phyloP scores from a whole-genome alignment of 2,797 vertebrate species.

The Gallinago solitaria region DNA sequence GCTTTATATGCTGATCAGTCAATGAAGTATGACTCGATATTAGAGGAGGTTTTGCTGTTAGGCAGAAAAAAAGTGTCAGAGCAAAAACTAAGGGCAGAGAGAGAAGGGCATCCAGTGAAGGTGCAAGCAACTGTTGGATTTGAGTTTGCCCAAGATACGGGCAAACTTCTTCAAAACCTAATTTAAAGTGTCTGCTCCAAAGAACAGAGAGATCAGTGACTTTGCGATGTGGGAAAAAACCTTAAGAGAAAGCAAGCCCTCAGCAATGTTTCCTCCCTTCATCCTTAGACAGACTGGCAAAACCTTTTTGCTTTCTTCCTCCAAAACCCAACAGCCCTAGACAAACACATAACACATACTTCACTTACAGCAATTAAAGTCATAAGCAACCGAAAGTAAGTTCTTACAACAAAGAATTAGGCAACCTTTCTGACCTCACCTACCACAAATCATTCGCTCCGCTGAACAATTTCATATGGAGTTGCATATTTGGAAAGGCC shows the following conservation, averaged over 20 bases:
- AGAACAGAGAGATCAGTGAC: not conserved
- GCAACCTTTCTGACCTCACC: not conserved
- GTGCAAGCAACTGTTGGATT: not conserved
- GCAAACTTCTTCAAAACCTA: not conserved
- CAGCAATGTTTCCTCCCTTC: not conserved
- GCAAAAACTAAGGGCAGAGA: not conserved
- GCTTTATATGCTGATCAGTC: not conserved
- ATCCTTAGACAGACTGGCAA: not conserved
- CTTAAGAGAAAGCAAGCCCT: not conserved
- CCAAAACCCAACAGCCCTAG: not conserved
- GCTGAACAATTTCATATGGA: not conserved
- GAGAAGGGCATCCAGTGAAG: not conserved
- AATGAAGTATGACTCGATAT: not conserved
- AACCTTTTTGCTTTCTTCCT: not conserved
- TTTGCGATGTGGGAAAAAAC: not conserved
- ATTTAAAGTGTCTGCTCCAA: not conserved
- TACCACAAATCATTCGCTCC: not conserved
- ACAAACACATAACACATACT: not conserved
- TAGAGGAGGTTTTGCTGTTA: not conserved
- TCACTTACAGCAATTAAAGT: not conserved
- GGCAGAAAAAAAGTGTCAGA: not conserved
- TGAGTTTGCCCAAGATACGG: not conserved
- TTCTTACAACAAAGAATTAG: not conserved
- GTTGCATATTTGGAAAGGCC: not conserved
- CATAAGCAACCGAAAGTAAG: not conserved